Evolutionary conservation across 2,888 invertebrate genomes (phyloP).

Genomic region (Ophonus ardosiacus): DNA sequence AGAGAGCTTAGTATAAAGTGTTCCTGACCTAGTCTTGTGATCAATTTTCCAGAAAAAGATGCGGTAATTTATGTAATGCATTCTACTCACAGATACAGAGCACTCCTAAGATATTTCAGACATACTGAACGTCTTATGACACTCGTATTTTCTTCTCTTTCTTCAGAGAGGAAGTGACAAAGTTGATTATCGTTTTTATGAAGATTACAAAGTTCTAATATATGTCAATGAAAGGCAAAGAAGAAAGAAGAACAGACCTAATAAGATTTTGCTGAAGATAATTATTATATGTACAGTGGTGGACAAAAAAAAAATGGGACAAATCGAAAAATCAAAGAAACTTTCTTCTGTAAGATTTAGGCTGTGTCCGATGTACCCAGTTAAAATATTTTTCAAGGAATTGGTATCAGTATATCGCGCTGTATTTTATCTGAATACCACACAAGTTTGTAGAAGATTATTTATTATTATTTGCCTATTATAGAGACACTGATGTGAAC

Average conservation of each 20-base stretch:
- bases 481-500: background rate
- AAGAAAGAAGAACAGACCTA: background rate
- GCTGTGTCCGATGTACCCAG: too few species aligned
- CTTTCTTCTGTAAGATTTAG: too few species aligned
- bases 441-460: background rate
- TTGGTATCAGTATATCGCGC: too few species aligned
- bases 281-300: too few species aligned
- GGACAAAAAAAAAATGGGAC: too few species aligned
- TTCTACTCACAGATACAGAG: background rate
- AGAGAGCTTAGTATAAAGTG: background rate
- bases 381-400: too few species aligned
- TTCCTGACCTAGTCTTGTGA: slow-evolving; percentile 44
- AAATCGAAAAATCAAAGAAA: too few species aligned
- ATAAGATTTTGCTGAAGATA: background rate
- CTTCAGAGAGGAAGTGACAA: background rate
- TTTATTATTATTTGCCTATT: background rate
- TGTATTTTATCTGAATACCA: background rate
- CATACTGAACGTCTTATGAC: background rate
- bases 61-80: slow-evolving; percentile 51
- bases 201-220: background rate
- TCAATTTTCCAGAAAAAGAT: slow-evolving; percentile 59
- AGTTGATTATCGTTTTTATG: background rate
- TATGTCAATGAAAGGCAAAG: background rate
- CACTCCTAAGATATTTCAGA: background rate
- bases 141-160: background rate